phyloP scores from a whole-genome alignment of 2,797 vertebrate genomes.

The Tragopan temminckii region DNA sequence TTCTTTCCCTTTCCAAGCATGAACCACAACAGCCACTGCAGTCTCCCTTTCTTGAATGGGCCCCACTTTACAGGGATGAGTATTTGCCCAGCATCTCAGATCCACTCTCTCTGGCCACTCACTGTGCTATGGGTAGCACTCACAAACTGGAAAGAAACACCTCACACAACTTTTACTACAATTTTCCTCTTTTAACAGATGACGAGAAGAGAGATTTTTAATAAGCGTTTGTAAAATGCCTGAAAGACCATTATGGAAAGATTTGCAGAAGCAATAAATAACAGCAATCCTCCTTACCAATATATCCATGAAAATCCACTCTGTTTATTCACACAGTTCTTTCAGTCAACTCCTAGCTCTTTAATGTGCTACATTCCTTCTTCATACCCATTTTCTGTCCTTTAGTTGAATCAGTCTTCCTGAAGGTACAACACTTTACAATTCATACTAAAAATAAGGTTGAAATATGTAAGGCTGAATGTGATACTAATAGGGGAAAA shows the following conservation, averaged over 20 bases:
- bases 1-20: not conserved
- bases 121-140: rapidly evolving
- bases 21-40: not conserved
- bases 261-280: not conserved
- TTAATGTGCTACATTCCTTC: not conserved
- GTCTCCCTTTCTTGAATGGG: rapidly evolving
- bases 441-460: not conserved
- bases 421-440: not conserved
- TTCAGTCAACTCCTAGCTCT: not conserved
- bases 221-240: not conserved
- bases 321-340: not conserved
- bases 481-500: not conserved
- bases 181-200: not conserved
- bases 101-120: rapidly evolving
- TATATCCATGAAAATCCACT: not conserved
- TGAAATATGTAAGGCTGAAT: not conserved
- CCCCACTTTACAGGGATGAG: not conserved
- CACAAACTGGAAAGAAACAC: rapidly evolving
- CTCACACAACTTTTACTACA: rapidly evolving
- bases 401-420: not conserved
- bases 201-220: not conserved
- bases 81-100: rapidly evolving
- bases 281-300: not conserved
- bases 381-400: not conserved
- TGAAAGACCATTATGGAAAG: not conserved